These are phyloP conservation scores for Perizoma flavofasciatum DNA, from an alignment of 2,888 invertebrate genomes.

Conservation along the genomic window DNA sequence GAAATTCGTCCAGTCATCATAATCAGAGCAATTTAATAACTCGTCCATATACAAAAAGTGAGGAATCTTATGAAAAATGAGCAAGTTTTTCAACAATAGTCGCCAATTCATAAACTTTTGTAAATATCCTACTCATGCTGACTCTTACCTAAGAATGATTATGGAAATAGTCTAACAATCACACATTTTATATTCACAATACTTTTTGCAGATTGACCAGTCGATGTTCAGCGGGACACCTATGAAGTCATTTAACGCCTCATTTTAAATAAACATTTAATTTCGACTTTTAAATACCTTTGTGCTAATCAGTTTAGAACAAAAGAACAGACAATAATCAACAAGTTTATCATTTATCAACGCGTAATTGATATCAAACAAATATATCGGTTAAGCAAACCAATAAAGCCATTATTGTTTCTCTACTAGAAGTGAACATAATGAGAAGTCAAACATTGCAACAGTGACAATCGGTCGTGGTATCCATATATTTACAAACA, in stretches of 20 bases:
- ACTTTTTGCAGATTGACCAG: slow-evolving; percentile 32
- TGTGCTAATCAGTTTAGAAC: slow-evolving; percentile 32
- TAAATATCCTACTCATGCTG: neutral
- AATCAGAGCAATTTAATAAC: too few relatives aligned
- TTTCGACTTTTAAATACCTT: neutral
- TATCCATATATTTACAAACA: slow-evolving; percentile 53
- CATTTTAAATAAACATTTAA: too few relatives aligned
- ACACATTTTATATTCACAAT: slow-evolving; percentile 8
- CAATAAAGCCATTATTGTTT: slow-evolving; percentile 58
- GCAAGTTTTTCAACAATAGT: neutral
- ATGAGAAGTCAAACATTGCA: slow-evolving; percentile 62
- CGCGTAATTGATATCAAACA: slow-evolving; percentile 74
- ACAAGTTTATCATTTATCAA: slow-evolving; percentile 64
- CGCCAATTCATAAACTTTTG: neutral
- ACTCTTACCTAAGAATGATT: neutral
- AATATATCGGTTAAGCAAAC: slow-evolving; percentile 71
- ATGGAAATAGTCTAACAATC: neutral
- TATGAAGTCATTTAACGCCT: slow-evolving; percentile 14
- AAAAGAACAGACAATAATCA: slow-evolving; percentile 49
- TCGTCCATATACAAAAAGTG: too few relatives aligned
- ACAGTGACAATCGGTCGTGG: slow-evolving; percentile 49
- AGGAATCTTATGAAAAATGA: neutral
- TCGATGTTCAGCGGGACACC: slow-evolving; percentile 25
- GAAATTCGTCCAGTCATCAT: too few relatives aligned
- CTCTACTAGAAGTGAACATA: slow-evolving; percentile 53